A percentile compares a stretch with the other conserved stretches of the same genome.
Evolutionary conservation across 2,888 invertebrate species (phyloP).

Genomic region (Dorcus hopei): DNA sequence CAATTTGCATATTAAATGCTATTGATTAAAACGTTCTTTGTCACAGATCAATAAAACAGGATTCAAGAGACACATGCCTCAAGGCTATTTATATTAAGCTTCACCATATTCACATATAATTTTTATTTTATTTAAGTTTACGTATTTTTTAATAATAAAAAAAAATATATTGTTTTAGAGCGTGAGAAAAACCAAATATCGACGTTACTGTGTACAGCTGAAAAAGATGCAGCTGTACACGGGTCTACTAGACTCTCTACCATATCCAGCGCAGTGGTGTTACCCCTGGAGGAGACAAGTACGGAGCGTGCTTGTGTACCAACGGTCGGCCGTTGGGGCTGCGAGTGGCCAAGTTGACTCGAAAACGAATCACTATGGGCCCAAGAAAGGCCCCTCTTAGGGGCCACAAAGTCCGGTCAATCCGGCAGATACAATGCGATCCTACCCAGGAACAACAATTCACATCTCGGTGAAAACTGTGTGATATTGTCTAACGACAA

Average conservation of each 20-base stretch:
- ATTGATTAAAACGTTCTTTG: no score
- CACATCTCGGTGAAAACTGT: constrained; percentile 35
- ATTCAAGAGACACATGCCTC: no score
- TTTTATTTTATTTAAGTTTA: no score
- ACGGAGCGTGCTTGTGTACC: constrained; percentile 64
- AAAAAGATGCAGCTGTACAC: constrained; percentile 43
- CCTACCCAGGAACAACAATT: constrained; percentile 44
- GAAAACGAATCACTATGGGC: constrained; percentile 58
- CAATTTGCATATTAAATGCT: no score
- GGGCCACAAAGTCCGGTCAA: constrained; percentile 46
- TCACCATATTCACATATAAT: no score
- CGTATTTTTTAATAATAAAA: background rate
- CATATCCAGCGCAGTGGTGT: constrained; percentile 46
- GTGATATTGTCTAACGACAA: constrained; percentile 23
- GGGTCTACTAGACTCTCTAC: constrained; percentile 55
- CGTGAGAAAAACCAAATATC: constrained; percentile 62
- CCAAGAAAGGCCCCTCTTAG: constrained; percentile 45
- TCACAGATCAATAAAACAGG: no score
- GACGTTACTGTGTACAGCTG: constrained; percentile 43
- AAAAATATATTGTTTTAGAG: constrained; percentile 51
- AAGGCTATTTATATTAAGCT: no score
- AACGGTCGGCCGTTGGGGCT: constrained; percentile 86
- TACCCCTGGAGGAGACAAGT: constrained; percentile 30
- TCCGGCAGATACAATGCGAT: constrained; percentile 35
- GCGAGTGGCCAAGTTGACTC: constrained; percentile 98